phyloP scores from a whole-genome alignment of 2,113 vertebrate species.

The Connochaetes taurinus region DNA sequence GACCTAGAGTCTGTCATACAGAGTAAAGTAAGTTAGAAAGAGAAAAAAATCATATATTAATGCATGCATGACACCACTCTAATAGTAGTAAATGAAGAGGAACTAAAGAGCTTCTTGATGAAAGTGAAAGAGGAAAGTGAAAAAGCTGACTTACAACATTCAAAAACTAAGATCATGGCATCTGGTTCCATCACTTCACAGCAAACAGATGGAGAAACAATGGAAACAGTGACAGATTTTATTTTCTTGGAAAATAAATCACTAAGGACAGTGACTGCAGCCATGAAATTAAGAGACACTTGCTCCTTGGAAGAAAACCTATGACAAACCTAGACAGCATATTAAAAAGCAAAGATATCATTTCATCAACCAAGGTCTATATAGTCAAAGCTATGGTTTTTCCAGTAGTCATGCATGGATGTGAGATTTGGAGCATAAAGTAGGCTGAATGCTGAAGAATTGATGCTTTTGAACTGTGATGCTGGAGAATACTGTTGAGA shows the following conservation, averaged over 20 bases:
- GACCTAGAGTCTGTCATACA: not conserved
- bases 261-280: not conserved
- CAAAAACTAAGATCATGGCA: not conserved
- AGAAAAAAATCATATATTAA: not conserved
- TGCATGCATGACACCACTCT: not conserved
- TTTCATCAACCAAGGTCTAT: not conserved
- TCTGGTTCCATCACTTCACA: not conserved
- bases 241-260: not conserved
- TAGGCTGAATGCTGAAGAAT: not conserved
- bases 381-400: not conserved
- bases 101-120: not conserved
- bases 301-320: not conserved
- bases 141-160: not conserved
- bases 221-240: not conserved
- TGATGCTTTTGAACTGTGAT: not conserved
- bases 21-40: not conserved
- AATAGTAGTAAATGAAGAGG: not conserved
- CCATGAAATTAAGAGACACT: not conserved
- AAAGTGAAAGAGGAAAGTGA: not conserved
- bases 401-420: not conserved
- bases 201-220: not conserved
- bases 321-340: not conserved
- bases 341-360: not conserved
- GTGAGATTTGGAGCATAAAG: not conserved
- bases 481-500: not conserved